Evolutionary conservation across 1,140 invertebrate genomes (phyloP).

Genomic region (Psix sp.): DNA sequence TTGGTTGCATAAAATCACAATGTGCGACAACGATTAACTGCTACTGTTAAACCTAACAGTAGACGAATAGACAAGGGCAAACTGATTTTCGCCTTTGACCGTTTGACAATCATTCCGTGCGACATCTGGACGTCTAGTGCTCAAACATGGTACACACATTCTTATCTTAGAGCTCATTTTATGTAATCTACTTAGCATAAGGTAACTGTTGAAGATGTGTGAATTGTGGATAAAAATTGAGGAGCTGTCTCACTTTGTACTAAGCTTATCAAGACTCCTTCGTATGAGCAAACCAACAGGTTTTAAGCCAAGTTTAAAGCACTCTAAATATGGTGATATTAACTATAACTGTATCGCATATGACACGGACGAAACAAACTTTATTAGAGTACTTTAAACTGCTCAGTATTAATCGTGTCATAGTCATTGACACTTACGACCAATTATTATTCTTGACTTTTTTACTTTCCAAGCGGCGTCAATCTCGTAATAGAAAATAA

Average conservation of each 20-base stretch:
- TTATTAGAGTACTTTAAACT: conserved; percentile 57
- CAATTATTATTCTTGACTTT: conserved; percentile 15
- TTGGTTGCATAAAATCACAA: too few relatives aligned
- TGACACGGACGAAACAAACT: conserved; percentile 40
- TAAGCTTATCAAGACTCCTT: conserved; percentile 21
- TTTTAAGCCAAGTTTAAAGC: conserved; percentile 52
- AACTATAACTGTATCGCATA: conserved; percentile 55
- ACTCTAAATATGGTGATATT: conserved; percentile 59
- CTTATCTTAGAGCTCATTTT: conserved; percentile 22
- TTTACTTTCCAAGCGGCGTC: conserved; percentile 7
- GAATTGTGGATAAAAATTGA: neutral
- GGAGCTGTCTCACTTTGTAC: conserved; percentile 2
- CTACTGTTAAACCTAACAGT: too few relatives aligned
- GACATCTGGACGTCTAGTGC: conserved; percentile 19
- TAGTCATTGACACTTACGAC: conserved; percentile 14
- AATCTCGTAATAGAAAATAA: conserved; percentile 9
- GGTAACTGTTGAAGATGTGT: neutral
- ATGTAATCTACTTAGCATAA: conserved; percentile 17
- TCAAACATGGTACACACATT: conserved; percentile 21
- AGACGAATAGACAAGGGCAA: too few relatives aligned
- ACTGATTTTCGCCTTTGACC: too few relatives aligned
- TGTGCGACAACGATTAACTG: too few relatives aligned
- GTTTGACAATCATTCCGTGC: too few relatives aligned
- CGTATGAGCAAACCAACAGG: conserved; percentile 13
- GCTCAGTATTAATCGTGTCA: conserved; percentile 49